These are phyloP conservation scores for Carcina quercana DNA, from an alignment of 2,888 invertebrate species.

Conservation along the genomic window DNA sequence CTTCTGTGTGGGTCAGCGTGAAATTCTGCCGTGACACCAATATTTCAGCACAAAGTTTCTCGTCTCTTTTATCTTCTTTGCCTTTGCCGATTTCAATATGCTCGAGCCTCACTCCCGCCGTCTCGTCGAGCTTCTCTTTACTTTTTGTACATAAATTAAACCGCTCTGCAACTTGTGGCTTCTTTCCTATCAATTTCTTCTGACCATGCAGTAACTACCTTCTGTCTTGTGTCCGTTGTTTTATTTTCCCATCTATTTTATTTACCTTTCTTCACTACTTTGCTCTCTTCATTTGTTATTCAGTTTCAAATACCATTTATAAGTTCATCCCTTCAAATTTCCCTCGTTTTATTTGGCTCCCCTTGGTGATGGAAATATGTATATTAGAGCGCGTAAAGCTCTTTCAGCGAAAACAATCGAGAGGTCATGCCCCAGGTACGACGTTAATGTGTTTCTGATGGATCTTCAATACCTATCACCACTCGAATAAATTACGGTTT, in stretches of 20 bases:
- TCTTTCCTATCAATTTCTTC: no score
- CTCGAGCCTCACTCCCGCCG: no score
- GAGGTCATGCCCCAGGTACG: constrained; percentile 35
- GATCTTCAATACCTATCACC: constrained; percentile 51
- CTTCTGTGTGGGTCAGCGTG: constrained; percentile 71
- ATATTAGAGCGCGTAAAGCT: constrained; percentile 19
- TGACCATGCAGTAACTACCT: no score
- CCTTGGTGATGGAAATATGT: constrained; percentile 9
- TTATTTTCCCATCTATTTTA: no score
- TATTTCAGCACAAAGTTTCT: constrained; percentile 46
- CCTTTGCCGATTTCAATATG: background rate
- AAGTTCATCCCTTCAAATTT: no score
- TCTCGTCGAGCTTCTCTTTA: no score
- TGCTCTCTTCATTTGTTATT: no score
- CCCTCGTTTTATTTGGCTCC: background rate
- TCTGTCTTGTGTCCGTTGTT: no score
- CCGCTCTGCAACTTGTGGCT: no score
- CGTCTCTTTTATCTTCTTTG: constrained; percentile 37
- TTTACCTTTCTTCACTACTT: no score
- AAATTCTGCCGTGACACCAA: constrained; percentile 55
- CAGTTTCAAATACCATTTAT: no score
- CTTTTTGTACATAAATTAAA: no score
- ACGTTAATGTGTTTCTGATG: constrained; percentile 71
- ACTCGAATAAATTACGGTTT: constrained; percentile 49
- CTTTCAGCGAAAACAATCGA: constrained; percentile 39